Evolutionary conservation across 1,140 invertebrate genomes (phyloP).

Genomic region (Caenorhabditis tropicalis): DNA sequence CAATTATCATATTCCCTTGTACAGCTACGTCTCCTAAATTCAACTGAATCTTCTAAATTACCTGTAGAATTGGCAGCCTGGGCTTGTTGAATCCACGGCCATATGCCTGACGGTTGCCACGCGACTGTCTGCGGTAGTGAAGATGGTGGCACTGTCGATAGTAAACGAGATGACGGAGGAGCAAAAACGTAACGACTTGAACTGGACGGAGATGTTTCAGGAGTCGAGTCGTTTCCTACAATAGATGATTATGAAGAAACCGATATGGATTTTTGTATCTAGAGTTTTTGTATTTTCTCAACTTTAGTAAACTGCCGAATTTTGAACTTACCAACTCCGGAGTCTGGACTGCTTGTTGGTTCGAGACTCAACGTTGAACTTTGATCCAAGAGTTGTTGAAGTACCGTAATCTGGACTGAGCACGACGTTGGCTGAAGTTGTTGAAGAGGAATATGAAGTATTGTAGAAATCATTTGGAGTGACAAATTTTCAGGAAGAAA

Average conservation of each 20-base stretch:
- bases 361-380: slow-evolving; percentile 3
- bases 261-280: slow-evolving; percentile 14
- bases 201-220: slow-evolving; percentile 4
- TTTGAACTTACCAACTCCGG: neutral
- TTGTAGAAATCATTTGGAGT: neutral
- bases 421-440: slow-evolving; percentile 23
- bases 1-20: too few species aligned
- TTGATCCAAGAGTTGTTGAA: slow-evolving; percentile 13
- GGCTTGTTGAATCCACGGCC: slow-evolving; percentile 15
- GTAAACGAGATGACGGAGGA: neutral
- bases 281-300: too few species aligned
- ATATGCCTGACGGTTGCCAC: neutral
- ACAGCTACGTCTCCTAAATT: too few species aligned
- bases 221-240: slow-evolving; percentile 21
- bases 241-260: neutral
- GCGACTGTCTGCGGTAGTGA: neutral
- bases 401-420: slow-evolving; percentile 19
- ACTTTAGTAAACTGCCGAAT: neutral
- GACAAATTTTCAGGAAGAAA: neutral
- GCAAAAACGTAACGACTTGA: neutral
- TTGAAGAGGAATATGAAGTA: neutral
- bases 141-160: neutral
- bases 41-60: too few species aligned
- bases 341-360: slow-evolving; percentile 8
- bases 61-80: neutral